These are phyloP conservation scores for Hololepta plana DNA, from an alignment of 2,888 invertebrate species.

Conservation along the genomic window DNA sequence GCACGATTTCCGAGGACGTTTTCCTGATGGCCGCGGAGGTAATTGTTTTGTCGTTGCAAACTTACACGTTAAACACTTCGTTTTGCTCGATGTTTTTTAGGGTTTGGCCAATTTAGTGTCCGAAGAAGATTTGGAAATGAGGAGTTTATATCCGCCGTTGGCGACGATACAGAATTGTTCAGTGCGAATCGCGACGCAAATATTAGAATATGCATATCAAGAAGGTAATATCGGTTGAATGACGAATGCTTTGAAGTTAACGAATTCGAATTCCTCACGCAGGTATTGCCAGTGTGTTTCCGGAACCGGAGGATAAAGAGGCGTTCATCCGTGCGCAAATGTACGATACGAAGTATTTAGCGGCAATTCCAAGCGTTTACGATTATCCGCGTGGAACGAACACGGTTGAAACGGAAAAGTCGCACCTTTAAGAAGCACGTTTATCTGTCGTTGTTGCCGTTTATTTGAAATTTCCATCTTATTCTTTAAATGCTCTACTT, in stretches of 20 bases:
- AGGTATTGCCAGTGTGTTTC: conserved; percentile 63
- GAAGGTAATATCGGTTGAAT: conserved; percentile 38
- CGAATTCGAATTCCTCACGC: conserved; percentile 8
- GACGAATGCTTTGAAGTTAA: neutral
- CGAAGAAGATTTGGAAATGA: conserved; percentile 59
- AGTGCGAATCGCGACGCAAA: conserved; percentile 61
- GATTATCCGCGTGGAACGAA: too few species aligned
- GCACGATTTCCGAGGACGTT: conserved; percentile 78
- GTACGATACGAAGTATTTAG: conserved; percentile 53
- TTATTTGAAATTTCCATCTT: too few species aligned
- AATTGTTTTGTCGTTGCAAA: too few species aligned
- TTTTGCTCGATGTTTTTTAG: conserved; percentile 35
- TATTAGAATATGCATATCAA: conserved; percentile 69
- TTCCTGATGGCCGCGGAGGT: conserved; percentile 86
- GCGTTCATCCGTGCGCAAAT: conserved; percentile 63
- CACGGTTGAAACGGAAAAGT: too few species aligned
- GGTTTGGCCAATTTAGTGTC: conserved; percentile 66
- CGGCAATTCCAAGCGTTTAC: conserved; percentile 51
- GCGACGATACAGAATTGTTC: conserved; percentile 70
- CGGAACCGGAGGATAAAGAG: conserved; percentile 55
- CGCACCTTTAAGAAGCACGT: too few species aligned
- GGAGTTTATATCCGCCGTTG: conserved; percentile 86
- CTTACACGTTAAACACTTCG: too few species aligned
- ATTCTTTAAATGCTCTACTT: too few species aligned
- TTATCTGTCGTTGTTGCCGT: too few species aligned